These are phyloP conservation scores for Selenia dentaria DNA, from an alignment of 2,888 invertebrate species.

Conservation along the genomic window DNA sequence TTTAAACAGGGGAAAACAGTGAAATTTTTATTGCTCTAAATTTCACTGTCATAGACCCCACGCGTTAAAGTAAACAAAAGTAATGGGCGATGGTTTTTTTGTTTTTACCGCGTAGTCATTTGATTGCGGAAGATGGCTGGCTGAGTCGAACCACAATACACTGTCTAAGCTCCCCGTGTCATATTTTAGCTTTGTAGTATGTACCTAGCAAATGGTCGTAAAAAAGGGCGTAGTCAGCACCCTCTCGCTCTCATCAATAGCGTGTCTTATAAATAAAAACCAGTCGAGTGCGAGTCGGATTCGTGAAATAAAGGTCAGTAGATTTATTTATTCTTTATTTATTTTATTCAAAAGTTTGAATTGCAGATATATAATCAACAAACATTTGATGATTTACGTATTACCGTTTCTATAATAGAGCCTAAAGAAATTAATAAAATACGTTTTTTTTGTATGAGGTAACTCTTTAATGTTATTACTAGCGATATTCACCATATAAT, in stretches of 20 bases:
- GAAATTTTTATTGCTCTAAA: constrained; percentile 26
- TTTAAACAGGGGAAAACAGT: not conserved
- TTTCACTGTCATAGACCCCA: constrained; percentile 36
- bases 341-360: no score
- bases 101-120: constrained; percentile 64
- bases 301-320: no score
- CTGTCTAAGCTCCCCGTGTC: constrained; percentile 56
- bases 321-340: no score
- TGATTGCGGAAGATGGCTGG: constrained; percentile 33
- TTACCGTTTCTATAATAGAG: no score
- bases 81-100: constrained; percentile 74
- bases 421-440: no score
- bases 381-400: no score
- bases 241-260: constrained; percentile 47
- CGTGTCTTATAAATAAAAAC: constrained; percentile 43
- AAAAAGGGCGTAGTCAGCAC: constrained; percentile 59
- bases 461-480: no score
- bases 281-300: no score
- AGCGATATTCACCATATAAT: no score
- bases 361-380: no score
- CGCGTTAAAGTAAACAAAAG: constrained; percentile 70
- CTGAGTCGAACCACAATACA: constrained; percentile 42
- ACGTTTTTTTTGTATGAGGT: no score
- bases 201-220: constrained; percentile 48
- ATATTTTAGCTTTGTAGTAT: constrained; percentile 60